phyloP scores from a whole-genome alignment of 2,797 vertebrate species.

The Tauraco hartlaubi region DNA sequence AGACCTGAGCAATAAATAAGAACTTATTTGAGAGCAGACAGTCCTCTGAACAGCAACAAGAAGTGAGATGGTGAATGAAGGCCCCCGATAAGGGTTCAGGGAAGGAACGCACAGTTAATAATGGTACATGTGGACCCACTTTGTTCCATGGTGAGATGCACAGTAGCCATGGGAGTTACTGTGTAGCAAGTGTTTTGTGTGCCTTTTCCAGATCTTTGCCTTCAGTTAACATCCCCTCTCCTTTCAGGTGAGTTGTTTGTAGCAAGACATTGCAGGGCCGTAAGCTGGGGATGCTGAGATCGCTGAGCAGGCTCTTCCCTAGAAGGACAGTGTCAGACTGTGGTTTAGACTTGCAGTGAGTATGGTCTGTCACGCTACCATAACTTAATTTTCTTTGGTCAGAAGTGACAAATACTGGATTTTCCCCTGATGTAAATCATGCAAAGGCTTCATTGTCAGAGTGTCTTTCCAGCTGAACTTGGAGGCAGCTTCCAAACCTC shows the following conservation, averaged over 20 bases:
- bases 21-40: neutral
- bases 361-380: neutral
- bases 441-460: neutral
- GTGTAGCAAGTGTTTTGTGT: neutral
- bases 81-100: neutral
- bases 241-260: neutral
- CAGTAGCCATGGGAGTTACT: neutral
- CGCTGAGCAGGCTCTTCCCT: neutral
- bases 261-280: neutral
- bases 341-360: neutral
- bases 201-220: neutral
- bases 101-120: neutral
- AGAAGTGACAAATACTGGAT: neutral
- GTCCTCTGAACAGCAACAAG: neutral
- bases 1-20: neutral
- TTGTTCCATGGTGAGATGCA: neutral
- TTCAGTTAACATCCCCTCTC: neutral
- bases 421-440: neutral
- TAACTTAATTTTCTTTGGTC: neutral
- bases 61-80: neutral
- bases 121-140: neutral
- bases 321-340: neutral
- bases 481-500: neutral
- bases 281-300: neutral
- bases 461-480: neutral